Percentiles rank a stretch among this genome's conserved stretches.
These are phyloP conservation scores for Drosophila hydei DNA, from an alignment of 1,140 invertebrate genomes.

Conservation along the genomic window DNA sequence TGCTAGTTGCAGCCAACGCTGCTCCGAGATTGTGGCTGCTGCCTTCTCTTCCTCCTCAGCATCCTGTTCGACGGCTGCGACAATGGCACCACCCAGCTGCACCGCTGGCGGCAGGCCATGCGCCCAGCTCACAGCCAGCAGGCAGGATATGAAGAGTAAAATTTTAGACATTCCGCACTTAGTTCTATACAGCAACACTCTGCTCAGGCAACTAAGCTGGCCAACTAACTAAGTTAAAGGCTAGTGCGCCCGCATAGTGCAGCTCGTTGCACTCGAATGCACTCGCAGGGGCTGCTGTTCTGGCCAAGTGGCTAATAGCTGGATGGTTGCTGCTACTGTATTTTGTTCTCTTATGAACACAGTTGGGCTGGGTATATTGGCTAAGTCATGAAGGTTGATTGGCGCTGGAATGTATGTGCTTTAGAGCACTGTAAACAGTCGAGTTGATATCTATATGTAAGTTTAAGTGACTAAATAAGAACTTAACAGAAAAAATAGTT, in stretches of 20 bases:
- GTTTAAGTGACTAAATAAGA: too few species aligned
- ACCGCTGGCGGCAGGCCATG: constrained; percentile 51
- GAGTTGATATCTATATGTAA: too few species aligned
- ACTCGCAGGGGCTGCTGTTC: constrained; percentile 35
- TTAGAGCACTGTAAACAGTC: too few species aligned
- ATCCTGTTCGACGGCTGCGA: constrained; percentile 69
- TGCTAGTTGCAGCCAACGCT: constrained; percentile 49
- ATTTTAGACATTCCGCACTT: constrained; percentile 27
- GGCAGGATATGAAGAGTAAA: constrained; percentile 23
- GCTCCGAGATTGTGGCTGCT: constrained; percentile 19
- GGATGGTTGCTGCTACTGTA: constrained; percentile 32
- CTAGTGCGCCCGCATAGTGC: constrained; percentile 14
- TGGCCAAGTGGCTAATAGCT: constrained; percentile 48
- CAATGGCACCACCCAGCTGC: constrained; percentile 65
- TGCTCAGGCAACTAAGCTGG: constrained; percentile 53
- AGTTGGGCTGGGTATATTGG: not conserved
- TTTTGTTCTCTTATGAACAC: constrained; percentile 58
- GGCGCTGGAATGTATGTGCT: too few species aligned
- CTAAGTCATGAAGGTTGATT: not conserved
- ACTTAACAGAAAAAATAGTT: too few species aligned
- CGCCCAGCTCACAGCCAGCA: constrained; percentile 17
- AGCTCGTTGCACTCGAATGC: constrained; percentile 66
- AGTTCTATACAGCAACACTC: constrained; percentile 54
- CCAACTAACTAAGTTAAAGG: constrained; percentile 22
- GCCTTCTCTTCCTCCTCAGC: constrained; percentile 41